Conservation (phyloP, 2,888 invertebrate genomes). For the Monopis laevigella region DNA sequence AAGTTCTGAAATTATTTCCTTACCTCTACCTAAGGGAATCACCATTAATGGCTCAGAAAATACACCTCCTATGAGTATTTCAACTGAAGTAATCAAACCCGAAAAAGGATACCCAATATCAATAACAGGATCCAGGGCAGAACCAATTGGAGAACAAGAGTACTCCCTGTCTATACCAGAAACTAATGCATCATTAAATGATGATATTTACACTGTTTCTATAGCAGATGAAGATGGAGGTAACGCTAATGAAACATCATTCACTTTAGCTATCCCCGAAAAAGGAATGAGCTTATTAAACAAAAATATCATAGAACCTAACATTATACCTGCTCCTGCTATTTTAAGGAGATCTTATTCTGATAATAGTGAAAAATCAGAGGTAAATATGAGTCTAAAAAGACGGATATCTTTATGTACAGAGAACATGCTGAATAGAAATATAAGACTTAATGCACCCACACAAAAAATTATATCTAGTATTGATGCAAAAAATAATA, state of each 20-base stretch:
- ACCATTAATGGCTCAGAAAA: conserved; percentile 18
- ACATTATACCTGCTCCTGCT: conserved; percentile 49
- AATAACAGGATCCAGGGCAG: conserved; percentile 54
- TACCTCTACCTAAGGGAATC: conserved; percentile 43
- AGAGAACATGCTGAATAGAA: conserved; percentile 41
- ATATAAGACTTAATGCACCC: conserved; percentile 13
- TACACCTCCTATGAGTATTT: conserved; percentile 9
- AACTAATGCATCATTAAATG: conserved; percentile 60
- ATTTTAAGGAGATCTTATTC: conserved; percentile 59
- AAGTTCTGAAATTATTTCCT: conserved; percentile 36
- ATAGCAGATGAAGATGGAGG: conserved; percentile 58
- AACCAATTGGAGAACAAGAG: conserved; percentile 59
- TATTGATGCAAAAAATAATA: conserved; percentile 32
- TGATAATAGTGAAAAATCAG: conserved; percentile 47
- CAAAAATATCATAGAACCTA: conserved; percentile 35
- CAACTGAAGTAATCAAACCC: conserved; percentile 28
- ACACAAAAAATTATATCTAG: not conserved
- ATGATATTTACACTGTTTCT: conserved; percentile 62
- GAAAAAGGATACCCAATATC: conserved; percentile 51
- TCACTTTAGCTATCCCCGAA: conserved; percentile 56
- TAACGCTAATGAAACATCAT: conserved; percentile 44
- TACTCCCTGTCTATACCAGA: conserved; percentile 62
- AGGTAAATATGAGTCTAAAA: conserved; percentile 38
- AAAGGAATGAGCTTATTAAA: conserved; percentile 54
- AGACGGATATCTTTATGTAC: conserved; percentile 53